Evolutionary conservation across 2,797 vertebrate species (phyloP).

Genomic region (Typhlichthys eigenmanni): DNA sequence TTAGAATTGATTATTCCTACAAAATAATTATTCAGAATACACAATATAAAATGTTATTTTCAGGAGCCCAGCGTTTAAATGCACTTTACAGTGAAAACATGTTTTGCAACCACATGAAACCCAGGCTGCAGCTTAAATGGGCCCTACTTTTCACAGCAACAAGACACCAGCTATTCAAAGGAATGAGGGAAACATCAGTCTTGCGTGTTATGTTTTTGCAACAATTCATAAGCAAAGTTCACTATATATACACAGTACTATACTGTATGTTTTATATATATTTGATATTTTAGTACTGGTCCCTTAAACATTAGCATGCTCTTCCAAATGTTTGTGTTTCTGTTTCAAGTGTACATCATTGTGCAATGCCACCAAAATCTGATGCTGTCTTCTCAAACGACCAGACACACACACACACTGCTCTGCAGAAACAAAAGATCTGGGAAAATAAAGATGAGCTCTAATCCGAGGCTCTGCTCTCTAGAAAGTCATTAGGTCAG

Average conservation of each 20-base stretch:
- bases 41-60: slow-evolving; percentile 2
- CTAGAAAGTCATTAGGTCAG: slow-evolving; percentile 79
- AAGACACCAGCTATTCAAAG: too few species aligned
- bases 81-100: neutral
- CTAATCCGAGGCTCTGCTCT: slow-evolving; percentile 60
- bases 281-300: too few species aligned
- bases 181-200: too few species aligned
- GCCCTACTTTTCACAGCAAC: slow-evolving; percentile 5
- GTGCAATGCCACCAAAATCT: slow-evolving; percentile 47
- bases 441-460: slow-evolving; percentile 59
- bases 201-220: too few species aligned
- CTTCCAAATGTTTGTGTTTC: too few species aligned
- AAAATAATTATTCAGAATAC: too few species aligned
- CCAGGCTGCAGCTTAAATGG: neutral
- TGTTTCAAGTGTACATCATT: slow-evolving; percentile 39
- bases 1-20: too few species aligned
- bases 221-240: too few species aligned
- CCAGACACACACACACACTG: slow-evolving; percentile 2
- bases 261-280: too few species aligned
- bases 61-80: neutral
- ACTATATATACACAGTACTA: too few species aligned
- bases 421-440: slow-evolving; percentile 30
- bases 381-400: slow-evolving; percentile 40
- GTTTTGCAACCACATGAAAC: neutral
- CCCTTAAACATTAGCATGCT: too few species aligned